Evolutionary conservation across 2,113 vertebrate species (phyloP), one percentile per base, ranked within the genome.

Genomic region (Cercocebus atys): DNA sequence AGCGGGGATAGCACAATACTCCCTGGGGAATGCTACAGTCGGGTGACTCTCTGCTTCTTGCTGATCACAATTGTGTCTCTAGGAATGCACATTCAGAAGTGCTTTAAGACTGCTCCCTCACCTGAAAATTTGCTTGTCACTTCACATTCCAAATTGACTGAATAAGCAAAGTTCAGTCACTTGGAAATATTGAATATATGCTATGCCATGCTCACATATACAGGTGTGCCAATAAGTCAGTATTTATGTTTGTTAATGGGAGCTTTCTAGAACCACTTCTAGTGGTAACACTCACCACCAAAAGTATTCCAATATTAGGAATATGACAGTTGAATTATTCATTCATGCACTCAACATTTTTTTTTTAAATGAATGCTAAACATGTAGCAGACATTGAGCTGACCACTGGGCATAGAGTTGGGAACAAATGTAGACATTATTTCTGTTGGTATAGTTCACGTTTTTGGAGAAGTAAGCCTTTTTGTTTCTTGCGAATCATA

Each of bases 241-340:
- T 88, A 45, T 84, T 84, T 90, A 32, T 86, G 20, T 45, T 43
- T 72, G 40, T 38, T 73, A 64, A 59, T 11, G 18, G 17, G 50
- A 70, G 90, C 32, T 70, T 82, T 95, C 80, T 89, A 89, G 92
- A 90, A 92, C 75, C 35, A 47, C 30, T 79, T 93, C 38, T 57
- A 85, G 35, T 45, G 45, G 45, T 35, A 32, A 73, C 10, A 73
- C 6, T 93, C 8, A 47, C 25, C 18, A 43, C 9, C 82, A 52
- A 18, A 86, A 92, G 45, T 80, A 81, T 16, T 93, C 25, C 35
- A 68, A 9, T 72, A 78, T 78, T 40, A 82, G 87, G 38, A 87
- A 38, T 40, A 47, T 47, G 45, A 64, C 13, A 47, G 13, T 17
- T 59, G 64, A 85, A 61, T 89, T 94, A 82, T 57, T 76, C 85